Base-by-base conservation (phyloP, 2,113 vertebrate species). In the Zosterops lateralis region DNA sequence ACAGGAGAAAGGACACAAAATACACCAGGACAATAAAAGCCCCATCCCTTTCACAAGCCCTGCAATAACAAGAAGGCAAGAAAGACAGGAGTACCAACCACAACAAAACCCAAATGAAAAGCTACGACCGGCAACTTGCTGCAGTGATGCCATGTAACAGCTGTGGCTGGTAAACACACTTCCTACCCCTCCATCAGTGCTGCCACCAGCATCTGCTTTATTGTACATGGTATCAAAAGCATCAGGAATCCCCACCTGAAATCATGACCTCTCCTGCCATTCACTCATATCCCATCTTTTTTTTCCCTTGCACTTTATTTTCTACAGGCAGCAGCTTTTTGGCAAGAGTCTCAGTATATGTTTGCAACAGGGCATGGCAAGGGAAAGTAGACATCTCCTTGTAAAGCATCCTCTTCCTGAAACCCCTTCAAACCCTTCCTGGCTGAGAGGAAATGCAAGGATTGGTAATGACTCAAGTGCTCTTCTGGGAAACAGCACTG, bases 401-500 rank as follows among this genome's bases (percentile, higher is more conserved):
- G 40, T 42, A 51, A 78, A 83, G 87, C 38, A 21, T 85, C 87
- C 82, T 90, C 76, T 94, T 95, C 94, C 90, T 91, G 91, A 95
- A 95, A 93, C 65, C 72, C 93, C 95, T 95, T 93, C 92, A 80
- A 34, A 34, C 42, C 16, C 62, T 75, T 79, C 51, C 19, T 78
- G 89, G 76, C 45, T 94, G 81, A 95, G 78, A 97, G 94, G 96
- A 96, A 96, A 90, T 77, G 72, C 51, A 83, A 81, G 74, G 77
- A 83, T 73, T 91, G 87, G 86, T 90, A 90, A 91, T 47, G 71
- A 92, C 50, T 94, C 78, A 68, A 91, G 96, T 71, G 80, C 68
- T 96, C 95, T 93, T 90, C 72, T 84, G 91, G 96, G 94, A 97
- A 96, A 93, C 56, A 78, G 74, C 45, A 87, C 89, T 25, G 89